Conservation (phyloP, 2,113 vertebrate species). For the Ictalurus punctatus region DNA sequence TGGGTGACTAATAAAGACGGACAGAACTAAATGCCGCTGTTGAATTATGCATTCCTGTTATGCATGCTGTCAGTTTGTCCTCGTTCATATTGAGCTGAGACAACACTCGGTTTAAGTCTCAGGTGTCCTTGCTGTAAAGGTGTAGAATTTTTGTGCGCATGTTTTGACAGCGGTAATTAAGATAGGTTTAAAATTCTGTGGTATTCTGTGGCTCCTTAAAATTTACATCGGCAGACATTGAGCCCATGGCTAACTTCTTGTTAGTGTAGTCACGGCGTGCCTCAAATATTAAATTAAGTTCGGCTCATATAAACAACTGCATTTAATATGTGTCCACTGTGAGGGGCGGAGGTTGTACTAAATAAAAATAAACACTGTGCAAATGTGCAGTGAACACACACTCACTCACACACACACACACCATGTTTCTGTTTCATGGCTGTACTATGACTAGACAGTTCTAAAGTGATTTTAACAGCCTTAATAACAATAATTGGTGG, state of each 20-base stretch:
- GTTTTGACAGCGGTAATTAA: slow-evolving; percentile 45
- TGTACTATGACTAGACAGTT: slow-evolving; percentile 23
- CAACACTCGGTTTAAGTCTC: slow-evolving; percentile 33
- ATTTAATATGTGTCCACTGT: background rate
- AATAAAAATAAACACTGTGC: slow-evolving; percentile 55
- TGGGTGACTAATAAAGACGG: slow-evolving; percentile 26
- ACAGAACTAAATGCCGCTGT: slow-evolving; percentile 12
- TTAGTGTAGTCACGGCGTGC: background rate
- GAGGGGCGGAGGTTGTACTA: background rate
- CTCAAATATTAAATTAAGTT: slow-evolving; percentile 20
- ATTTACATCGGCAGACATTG: slow-evolving; percentile 15
- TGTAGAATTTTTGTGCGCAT: background rate
- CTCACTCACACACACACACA: slow-evolving; percentile 43
- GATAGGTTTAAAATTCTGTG: slow-evolving; percentile 29
- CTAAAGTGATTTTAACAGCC: slow-evolving; percentile 46
- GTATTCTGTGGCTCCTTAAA: slow-evolving; percentile 17
- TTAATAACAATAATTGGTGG: slow-evolving; percentile 51
- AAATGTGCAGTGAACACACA: slow-evolving; percentile 48
- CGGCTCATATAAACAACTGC: background rate
- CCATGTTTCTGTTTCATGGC: slow-evolving; percentile 6
- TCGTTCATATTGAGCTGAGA: slow-evolving; percentile 34
- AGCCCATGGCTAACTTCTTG: slow-evolving; percentile 13
- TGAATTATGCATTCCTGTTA: slow-evolving; percentile 46
- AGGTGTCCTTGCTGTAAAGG: slow-evolving; percentile 20
- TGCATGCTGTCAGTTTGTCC: slow-evolving; percentile 36